A percentile compares a stretch with the other conserved stretches of the same genome.
Evolutionary conservation across 2,888 invertebrate species (phyloP).

Genomic region (Apotomis betuletana): DNA sequence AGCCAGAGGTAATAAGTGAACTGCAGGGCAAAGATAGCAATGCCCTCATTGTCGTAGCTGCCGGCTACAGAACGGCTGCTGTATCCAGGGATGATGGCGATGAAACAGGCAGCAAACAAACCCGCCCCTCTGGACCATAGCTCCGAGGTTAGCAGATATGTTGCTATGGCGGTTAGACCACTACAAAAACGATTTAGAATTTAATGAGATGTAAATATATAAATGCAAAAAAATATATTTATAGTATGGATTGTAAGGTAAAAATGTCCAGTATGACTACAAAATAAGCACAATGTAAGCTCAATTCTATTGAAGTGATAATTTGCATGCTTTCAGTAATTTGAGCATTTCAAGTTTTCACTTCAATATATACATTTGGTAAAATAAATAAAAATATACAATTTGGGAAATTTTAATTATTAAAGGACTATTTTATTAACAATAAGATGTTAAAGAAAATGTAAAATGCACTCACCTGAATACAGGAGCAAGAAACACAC

Average conservation of each 20-base stretch:
- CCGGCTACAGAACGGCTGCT: conserved; percentile 99
- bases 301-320: too few species aligned
- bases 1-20: conserved; percentile 99
- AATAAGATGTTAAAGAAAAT: not conserved
- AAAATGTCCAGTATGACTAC: too few species aligned
- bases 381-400: too few species aligned
- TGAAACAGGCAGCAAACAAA: conserved; percentile 99
- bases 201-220: not conserved
- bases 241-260: too few species aligned
- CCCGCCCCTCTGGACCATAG: conserved; percentile 98
- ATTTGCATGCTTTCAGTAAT: too few species aligned
- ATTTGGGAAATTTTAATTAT: not conserved
- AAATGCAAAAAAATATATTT: not conserved
- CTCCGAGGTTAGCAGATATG: conserved; percentile 98
- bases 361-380: too few species aligned
- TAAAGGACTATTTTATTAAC: not conserved
- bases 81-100: conserved; percentile 99
- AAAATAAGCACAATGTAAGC: too few species aligned
- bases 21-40: conserved; percentile 99
- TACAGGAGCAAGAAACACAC: conserved; percentile 98
- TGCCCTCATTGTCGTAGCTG: conserved; percentile 99
- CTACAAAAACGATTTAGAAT: conserved; percentile 80
- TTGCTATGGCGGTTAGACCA: conserved; percentile 98
- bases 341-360: too few species aligned
- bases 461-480: conserved; percentile 88